Conservation (phyloP, 2,797 vertebrate genomes). For the Manis javanica region DNA sequence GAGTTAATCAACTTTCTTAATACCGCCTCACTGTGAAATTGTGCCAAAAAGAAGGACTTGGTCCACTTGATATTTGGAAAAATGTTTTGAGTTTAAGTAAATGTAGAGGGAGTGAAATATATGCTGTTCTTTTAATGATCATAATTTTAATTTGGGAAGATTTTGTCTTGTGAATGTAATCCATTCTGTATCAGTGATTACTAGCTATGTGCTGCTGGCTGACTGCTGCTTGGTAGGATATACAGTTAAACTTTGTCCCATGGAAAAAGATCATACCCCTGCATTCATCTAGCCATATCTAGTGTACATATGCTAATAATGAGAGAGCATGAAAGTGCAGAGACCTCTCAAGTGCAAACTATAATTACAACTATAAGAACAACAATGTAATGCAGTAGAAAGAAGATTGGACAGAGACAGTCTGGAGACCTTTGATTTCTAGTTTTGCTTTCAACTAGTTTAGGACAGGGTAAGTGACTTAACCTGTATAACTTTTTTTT, state of each 20-base stretch:
- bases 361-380: background rate
- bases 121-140: background rate
- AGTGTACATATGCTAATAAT: background rate
- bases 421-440: background rate
- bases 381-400: background rate
- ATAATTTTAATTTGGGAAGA: background rate
- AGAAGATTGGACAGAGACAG: background rate
- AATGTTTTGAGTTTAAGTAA: conserved; percentile 42
- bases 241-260: background rate
- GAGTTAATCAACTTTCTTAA: background rate
- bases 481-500: background rate
- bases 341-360: background rate
- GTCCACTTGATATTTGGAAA: conserved; percentile 11
- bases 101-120: background rate
- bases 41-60: background rate
- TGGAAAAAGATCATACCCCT: background rate
- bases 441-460: background rate
- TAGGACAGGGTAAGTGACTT: background rate
- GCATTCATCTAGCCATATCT: background rate
- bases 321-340: background rate
- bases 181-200: background rate
- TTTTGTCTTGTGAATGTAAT: background rate
- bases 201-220: background rate
- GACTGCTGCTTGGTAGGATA: background rate
- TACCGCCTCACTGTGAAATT: background rate